Base-by-base conservation (phyloP, 2,797 vertebrate genomes). In the Macrochelys suwanniensis region DNA sequence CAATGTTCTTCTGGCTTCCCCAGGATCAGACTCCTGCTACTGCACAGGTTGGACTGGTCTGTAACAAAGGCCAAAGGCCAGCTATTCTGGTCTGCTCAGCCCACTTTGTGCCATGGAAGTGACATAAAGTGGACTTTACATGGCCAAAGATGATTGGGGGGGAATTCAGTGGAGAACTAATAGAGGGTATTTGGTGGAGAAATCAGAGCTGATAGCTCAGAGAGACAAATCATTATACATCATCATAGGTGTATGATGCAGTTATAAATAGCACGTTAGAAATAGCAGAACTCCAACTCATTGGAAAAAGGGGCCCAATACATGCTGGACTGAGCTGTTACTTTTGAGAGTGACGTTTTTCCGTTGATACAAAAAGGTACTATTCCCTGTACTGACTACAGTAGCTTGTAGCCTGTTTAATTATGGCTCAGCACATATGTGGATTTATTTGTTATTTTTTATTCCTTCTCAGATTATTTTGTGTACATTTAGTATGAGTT, bases 371-470 rank as follows among this genome's bases (percentile, higher is more conserved):
- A 80, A 89, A 94, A 28, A 33, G 78, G 11, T 42, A 51, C 47
- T 15, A 89, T 74, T 83, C 45, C 47, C 56, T 11, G 13, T 2
- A 77, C 5, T 50, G 54, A 84, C n/a, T 71, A 42, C 37, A 42
- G 37, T 42, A 28, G 5, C 10, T 61, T 25, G 76, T 77, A 42
- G 12, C 49, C 87, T 85, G 71, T 79, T 79, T 84, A 45, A 49
- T 65, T 53, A 80, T 16, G 47, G 80, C n/a, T 87, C 83, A 87
- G 61, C 65, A 57, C 95, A 28, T 6, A 16, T 4, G 17, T 31
- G 87, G 90, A 84, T 56, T 37, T 57, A 16, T 59, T 87, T 76
- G 68, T 85, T 90, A 50, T 90, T 61, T 54, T 59, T 90, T 81
- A 83, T 79, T 89, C 82, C 84, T 16, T 56, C 26, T 49, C 77